phyloP scores from a whole-genome alignment of 1,140 invertebrate genomes.

The Acromyrmex echinatior region DNA sequence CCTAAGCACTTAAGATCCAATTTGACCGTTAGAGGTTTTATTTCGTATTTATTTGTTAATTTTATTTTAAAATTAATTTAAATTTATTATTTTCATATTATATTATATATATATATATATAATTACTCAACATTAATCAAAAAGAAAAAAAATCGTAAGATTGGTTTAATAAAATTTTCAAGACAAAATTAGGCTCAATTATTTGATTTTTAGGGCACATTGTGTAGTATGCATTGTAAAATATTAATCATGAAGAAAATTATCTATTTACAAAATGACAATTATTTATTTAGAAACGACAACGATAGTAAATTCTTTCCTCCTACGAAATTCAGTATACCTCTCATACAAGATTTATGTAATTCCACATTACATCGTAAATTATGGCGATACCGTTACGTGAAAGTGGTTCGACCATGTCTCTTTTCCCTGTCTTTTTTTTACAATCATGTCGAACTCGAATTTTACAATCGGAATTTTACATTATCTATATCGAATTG shows the following conservation, averaged over 20 bases:
- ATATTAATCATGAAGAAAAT: background rate
- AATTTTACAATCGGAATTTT: conserved; percentile 34
- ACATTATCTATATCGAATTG: background rate
- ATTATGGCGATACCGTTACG: conserved; percentile 49
- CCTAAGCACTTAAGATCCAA: too few species aligned
- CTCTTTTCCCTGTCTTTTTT: conserved; percentile 44
- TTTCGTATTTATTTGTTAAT: too few species aligned
- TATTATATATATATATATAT: background rate
- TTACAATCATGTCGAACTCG: background rate
- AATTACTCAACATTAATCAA: background rate
- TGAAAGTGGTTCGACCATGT: conserved; percentile 57
- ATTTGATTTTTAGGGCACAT: background rate
- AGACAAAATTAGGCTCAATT: background rate
- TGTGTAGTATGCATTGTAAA: background rate
- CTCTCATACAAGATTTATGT: conserved; percentile 26
- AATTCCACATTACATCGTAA: conserved; percentile 64
- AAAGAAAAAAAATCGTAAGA: background rate
- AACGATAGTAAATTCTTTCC: background rate
- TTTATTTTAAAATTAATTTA: background rate
- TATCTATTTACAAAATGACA: background rate
- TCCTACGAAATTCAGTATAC: background rate
- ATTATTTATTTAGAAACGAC: background rate
- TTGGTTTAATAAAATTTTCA: background rate
- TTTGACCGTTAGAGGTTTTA: too few species aligned
- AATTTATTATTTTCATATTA: background rate